Conservation (phyloP, 1,140 invertebrate species). For the Lepidurus arcticus region DNA sequence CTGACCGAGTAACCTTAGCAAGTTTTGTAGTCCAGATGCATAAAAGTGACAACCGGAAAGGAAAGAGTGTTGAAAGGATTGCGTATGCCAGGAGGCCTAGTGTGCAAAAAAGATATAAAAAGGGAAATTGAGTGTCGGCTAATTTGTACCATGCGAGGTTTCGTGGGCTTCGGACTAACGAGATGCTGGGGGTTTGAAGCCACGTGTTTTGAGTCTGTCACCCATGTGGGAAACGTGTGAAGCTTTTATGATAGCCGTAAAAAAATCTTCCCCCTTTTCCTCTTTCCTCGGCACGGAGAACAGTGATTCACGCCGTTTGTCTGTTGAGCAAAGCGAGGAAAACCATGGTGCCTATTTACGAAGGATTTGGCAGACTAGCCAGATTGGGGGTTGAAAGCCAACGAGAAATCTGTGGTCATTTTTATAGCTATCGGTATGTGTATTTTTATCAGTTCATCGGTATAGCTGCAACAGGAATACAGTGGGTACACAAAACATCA, state of each 20-base stretch:
- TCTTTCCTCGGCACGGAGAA: background rate
- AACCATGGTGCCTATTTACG: background rate
- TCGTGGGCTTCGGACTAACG: background rate
- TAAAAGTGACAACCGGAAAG: too few relatives aligned
- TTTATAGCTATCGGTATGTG: background rate
- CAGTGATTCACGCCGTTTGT: slow-evolving; percentile 2
- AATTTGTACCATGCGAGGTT: background rate
- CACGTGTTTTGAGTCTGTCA: slow-evolving; percentile 13
- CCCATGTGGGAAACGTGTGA: background rate
- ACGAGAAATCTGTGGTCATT: background rate
- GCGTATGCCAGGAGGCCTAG: background rate
- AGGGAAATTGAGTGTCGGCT: background rate
- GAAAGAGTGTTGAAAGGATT: too few relatives aligned
- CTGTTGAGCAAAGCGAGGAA: background rate
- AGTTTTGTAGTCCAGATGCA: too few relatives aligned
- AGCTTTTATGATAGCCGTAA: slow-evolving; percentile 9
- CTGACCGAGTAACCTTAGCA: too few relatives aligned
- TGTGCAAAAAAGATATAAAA: background rate
- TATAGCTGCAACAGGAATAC: background rate
- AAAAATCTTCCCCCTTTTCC: background rate
- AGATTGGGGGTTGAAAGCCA: background rate
- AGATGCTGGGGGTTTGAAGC: background rate
- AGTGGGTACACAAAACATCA: background rate
- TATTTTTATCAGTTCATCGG: slow-evolving; percentile 8
- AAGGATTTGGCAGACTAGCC: background rate